Percentiles rank a stretch among this genome's conserved stretches.
Evolutionary conservation across 2,797 vertebrate genomes (phyloP).

Genomic region (Zonotrichia albicollis): DNA sequence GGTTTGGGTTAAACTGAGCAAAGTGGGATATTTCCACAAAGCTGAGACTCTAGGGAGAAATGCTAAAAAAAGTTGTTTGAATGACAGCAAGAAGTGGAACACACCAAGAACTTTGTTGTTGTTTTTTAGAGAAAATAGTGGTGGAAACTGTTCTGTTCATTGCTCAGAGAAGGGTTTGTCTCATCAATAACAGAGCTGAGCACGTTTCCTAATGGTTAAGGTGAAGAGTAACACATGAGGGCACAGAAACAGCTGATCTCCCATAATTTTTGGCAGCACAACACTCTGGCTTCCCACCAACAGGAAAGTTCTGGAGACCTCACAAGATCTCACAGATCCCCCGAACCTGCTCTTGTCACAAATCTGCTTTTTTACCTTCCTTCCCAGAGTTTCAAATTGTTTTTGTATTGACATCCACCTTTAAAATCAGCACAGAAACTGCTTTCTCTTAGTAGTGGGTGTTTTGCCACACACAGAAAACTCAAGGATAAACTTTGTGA

Average conservation of each 20-base stretch:
- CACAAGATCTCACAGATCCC: not conserved
- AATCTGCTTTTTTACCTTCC: not conserved
- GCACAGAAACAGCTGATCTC: not conserved
- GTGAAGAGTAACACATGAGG: not conserved
- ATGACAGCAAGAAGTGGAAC: not conserved
- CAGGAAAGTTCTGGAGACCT: not conserved
- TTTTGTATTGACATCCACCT: not conserved
- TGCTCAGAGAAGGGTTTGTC: not conserved
- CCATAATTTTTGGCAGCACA: not conserved
- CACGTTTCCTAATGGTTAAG: not conserved
- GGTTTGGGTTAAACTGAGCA: not conserved
- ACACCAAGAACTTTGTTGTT: too few relatives aligned
- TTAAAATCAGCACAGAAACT: not conserved
- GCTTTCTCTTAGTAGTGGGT: accelerated
- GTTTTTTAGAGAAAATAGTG: not conserved
- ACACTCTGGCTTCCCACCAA: not conserved
- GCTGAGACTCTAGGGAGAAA: not conserved
- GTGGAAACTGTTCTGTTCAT: not conserved
- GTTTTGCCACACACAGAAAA: not conserved
- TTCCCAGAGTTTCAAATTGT: not conserved
- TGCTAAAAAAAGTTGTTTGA: not conserved
- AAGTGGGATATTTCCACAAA: not conserved
- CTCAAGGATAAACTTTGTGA: not conserved
- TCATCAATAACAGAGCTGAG: not conserved
- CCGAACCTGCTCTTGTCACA: not conserved